phyloP scores from a whole-genome alignment of 1,140 invertebrate species.

The Contarinia nasturtii region DNA sequence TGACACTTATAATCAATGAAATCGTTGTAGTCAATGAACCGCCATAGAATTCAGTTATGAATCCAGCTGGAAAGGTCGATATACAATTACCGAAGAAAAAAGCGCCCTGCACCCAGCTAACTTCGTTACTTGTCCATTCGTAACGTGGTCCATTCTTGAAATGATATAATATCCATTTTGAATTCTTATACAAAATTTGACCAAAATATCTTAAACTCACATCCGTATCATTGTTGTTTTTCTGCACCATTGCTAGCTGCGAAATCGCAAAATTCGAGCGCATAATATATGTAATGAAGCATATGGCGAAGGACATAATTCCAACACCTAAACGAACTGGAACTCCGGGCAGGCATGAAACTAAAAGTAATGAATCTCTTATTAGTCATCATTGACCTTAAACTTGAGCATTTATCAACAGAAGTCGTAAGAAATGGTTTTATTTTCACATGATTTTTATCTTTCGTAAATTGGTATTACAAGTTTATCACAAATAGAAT shows the following conservation, averaged over 20 bases:
- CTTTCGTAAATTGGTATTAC: too few relatives aligned
- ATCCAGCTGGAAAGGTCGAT: conserved; percentile 35
- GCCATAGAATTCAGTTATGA: conserved; percentile 44
- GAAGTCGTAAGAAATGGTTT: too few relatives aligned
- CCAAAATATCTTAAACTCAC: neutral
- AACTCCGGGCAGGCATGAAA: too few relatives aligned
- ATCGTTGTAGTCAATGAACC: conserved; percentile 46
- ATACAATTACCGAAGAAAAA: conserved; percentile 38
- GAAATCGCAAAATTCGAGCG: conserved; percentile 1
- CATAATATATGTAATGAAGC: conserved; percentile 1
- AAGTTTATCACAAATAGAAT: too few relatives aligned
- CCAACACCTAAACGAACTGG: neutral
- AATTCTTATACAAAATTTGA: too few relatives aligned
- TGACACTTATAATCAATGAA: conserved; percentile 37
- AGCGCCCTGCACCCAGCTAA: conserved; percentile 31
- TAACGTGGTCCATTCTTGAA: conserved; percentile 16
- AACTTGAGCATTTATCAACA: too few relatives aligned
- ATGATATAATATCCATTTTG: too few relatives aligned
- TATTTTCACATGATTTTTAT: too few relatives aligned
- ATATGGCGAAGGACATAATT: neutral
- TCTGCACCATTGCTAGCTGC: neutral
- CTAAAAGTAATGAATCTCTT: too few relatives aligned
- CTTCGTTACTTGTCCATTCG: conserved; percentile 32
- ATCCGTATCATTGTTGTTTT: neutral
- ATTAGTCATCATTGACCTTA: too few relatives aligned